A percentile compares a stretch with the other conserved stretches of the same genome.
These are phyloP conservation scores for Scolopax bukidnonensis DNA, from an alignment of 2,797 vertebrate genomes.

Conservation along the genomic window DNA sequence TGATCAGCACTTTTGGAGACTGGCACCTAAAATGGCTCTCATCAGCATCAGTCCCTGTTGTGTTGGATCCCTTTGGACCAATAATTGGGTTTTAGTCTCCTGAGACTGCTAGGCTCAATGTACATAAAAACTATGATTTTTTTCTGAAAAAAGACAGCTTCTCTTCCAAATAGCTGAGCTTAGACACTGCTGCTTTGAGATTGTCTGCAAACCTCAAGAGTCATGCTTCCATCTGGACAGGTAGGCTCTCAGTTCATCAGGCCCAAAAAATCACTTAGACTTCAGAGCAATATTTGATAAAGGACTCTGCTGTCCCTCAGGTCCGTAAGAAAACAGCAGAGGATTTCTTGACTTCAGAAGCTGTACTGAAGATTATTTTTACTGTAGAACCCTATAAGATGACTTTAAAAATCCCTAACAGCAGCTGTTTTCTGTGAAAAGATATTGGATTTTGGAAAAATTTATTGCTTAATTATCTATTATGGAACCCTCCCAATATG, in stretches of 20 bases:
- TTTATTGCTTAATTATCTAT: conserved; percentile 54
- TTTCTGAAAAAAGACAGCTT: background rate
- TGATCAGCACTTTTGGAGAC: background rate
- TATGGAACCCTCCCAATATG: conserved; percentile 45
- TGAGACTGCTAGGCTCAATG: background rate
- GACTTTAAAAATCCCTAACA: background rate
- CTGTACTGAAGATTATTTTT: background rate
- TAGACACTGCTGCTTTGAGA: background rate
- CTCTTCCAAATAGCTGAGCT: background rate
- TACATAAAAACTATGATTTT: background rate
- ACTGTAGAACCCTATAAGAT: background rate
- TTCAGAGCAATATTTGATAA: background rate
- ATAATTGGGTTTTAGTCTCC: background rate
- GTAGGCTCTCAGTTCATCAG: background rate
- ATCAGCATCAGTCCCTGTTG: background rate
- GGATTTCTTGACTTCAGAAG: background rate
- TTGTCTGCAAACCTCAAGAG: background rate
- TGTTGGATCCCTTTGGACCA: background rate
- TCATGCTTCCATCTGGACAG: background rate
- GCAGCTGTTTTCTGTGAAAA: conserved; percentile 21
- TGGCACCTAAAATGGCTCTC: background rate
- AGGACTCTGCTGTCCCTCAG: background rate
- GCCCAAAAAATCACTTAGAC: background rate
- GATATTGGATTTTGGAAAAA: conserved; percentile 48
- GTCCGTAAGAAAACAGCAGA: background rate